Evolutionary conservation across 1,140 invertebrate genomes (phyloP).

Genomic region (Odontomachus brunneus): DNA sequence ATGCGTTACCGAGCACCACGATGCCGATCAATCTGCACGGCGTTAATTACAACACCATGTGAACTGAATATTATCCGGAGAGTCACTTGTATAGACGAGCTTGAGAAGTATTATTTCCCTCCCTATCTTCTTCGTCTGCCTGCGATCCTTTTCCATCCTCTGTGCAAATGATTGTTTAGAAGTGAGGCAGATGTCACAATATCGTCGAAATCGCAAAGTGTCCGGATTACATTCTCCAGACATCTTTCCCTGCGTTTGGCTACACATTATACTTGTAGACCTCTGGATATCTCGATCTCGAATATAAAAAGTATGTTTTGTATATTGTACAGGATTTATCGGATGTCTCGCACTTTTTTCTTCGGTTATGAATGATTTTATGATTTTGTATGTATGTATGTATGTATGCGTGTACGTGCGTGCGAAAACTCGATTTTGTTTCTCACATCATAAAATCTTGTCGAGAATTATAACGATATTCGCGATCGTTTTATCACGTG

Average conservation of each 20-base stretch:
- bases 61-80: constrained; percentile 76
- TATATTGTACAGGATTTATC: no score
- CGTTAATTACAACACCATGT: constrained; percentile 91
- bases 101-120: constrained; percentile 61
- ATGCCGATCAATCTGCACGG: constrained; percentile 89
- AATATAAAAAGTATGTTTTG: not conserved
- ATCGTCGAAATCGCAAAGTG: no score
- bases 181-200: no score
- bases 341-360: no score
- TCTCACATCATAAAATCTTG: not conserved
- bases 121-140: no score
- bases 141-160: not conserved
- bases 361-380: no score
- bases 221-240: no score
- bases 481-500: not conserved
- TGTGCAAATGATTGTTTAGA: not conserved
- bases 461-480: not conserved
- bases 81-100: constrained; percentile 71
- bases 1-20: constrained; percentile 83
- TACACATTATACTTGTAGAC: no score
- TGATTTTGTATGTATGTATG: no score
- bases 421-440: not conserved
- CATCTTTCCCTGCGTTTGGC: no score
- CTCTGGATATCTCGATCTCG: not conserved
- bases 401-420: no score